Conservation (phyloP, 1,140 invertebrate genomes). For the Sogatella furcifera region DNA sequence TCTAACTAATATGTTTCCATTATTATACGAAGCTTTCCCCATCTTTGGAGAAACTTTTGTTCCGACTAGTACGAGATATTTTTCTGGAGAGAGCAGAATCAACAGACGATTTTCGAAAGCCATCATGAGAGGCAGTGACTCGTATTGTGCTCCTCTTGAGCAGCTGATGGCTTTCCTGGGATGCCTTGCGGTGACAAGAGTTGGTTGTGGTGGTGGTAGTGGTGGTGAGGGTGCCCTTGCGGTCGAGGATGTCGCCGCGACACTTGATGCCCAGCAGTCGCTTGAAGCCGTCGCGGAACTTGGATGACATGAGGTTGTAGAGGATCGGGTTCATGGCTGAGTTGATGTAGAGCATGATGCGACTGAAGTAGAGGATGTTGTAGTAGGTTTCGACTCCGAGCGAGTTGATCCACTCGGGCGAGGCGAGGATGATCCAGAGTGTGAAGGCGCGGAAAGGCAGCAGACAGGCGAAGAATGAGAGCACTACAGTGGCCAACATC, state of each 20-base stretch:
- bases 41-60: conserved; percentile 4
- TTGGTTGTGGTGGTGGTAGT: conserved; percentile 11
- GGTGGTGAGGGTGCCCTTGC: conserved; percentile 21
- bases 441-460: conserved; percentile 77
- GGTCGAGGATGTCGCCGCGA: conserved; percentile 7
- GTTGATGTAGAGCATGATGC: conserved; percentile 80
- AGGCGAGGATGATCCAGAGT: conserved; percentile 68
- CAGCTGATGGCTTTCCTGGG: background rate
- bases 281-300: conserved; percentile 74
- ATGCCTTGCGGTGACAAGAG: conserved; percentile 2
- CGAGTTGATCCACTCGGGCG: conserved; percentile 46
- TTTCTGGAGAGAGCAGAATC: background rate
- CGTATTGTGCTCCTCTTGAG: background rate
- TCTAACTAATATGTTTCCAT: too few relatives aligned
- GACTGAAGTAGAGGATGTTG: conserved; percentile 72
- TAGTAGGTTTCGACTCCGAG: conserved; percentile 70
- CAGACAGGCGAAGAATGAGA: conserved; percentile 84
- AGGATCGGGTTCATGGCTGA: conserved; percentile 84
- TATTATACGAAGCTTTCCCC: conserved; percentile 13
- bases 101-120: background rate
- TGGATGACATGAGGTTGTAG: conserved; percentile 85
- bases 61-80: background rate
- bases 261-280: conserved; percentile 32
- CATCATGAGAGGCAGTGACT: too few relatives aligned
- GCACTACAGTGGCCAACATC: conserved; percentile 81